phyloP scores from a whole-genome alignment of 2,888 invertebrate genomes.

The Polymixis lichenea region DNA sequence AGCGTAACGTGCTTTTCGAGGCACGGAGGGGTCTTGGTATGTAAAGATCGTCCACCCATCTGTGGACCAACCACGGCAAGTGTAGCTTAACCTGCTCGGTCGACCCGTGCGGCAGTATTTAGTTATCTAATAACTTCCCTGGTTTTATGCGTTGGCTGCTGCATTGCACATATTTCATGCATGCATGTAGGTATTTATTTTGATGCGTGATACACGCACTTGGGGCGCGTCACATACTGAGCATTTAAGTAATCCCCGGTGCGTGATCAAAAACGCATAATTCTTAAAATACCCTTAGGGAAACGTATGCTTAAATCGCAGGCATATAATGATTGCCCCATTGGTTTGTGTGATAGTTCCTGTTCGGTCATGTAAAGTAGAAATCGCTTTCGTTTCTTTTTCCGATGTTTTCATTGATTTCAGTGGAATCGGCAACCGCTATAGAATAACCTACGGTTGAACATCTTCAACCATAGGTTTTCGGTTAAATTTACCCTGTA shows the following conservation, averaged over 20 bases:
- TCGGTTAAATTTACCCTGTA: no score
- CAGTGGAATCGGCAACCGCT: not conserved
- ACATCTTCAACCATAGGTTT: no score
- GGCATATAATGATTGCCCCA: not conserved
- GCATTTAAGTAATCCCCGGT: not conserved
- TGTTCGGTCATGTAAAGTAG: not conserved
- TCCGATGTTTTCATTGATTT: not conserved
- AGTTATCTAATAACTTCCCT: not conserved
- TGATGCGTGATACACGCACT: constrained; percentile 14
- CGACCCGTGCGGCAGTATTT: no score
- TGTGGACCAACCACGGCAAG: no score
- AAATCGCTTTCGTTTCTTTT: not conserved
- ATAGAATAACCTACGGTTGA: not conserved
- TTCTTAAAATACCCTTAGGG: constrained; percentile 2
- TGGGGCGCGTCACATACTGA: not conserved
- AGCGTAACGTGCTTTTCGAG: no score
- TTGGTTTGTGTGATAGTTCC: not conserved
- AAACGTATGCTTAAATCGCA: not conserved
- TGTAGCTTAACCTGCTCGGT: no score
- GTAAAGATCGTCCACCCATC: no score
- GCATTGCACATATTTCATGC: not conserved
- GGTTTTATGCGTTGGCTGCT: not conserved
- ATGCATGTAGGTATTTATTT: not conserved
- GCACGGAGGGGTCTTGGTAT: no score
- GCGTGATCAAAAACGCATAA: constrained; percentile 9